Conservation (phyloP, 2,113 vertebrate species). For the Dipodomys ordii region DNA sequence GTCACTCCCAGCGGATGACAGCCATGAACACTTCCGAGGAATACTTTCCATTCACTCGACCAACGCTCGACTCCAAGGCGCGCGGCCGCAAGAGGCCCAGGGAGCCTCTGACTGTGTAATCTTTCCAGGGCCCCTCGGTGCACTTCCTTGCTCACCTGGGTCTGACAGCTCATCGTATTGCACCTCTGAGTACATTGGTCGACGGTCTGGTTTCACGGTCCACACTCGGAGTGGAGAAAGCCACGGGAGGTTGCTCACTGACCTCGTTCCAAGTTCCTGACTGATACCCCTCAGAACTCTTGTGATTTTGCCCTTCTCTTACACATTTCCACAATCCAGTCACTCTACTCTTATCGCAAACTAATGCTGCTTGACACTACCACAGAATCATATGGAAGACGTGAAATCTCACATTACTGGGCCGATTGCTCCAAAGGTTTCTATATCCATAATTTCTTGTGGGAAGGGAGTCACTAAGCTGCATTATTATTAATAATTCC, state of each 20-base stretch:
- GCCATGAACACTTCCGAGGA: background rate
- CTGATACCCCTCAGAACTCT: background rate
- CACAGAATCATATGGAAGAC: background rate
- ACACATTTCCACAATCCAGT: background rate
- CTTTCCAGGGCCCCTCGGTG: background rate
- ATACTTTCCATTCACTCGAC: background rate
- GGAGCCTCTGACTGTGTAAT: background rate
- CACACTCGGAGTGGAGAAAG: background rate
- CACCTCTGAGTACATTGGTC: background rate
- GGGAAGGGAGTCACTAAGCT: background rate
- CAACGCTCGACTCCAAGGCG: background rate
- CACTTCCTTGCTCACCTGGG: background rate
- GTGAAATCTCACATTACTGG: background rate
- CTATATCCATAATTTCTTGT: background rate
- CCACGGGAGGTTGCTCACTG: background rate
- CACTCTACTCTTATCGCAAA: background rate
- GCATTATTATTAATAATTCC: background rate
- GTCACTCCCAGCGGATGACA: background rate
- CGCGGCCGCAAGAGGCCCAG: background rate
- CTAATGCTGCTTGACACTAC: background rate
- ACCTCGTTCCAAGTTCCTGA: conserved; percentile 19
- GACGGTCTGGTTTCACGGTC: background rate
- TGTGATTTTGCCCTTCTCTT: background rate
- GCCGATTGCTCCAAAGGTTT: background rate
- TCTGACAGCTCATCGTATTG: background rate